phyloP scores from a whole-genome alignment of 2,888 invertebrate species.

The Ochropleura plecta region DNA sequence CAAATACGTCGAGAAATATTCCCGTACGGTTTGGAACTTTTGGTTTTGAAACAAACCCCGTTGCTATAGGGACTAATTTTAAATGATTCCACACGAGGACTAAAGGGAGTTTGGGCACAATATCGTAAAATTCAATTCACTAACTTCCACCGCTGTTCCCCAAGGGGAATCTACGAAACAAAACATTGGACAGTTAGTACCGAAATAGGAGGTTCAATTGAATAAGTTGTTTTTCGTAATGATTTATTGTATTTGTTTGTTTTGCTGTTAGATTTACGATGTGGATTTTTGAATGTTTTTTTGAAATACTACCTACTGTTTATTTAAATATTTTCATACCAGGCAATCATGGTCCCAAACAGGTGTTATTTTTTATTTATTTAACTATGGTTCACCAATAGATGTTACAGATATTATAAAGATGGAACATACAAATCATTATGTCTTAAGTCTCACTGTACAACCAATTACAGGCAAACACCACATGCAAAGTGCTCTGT shows the following conservation, averaged over 20 bases:
- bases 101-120: conserved; percentile 59
- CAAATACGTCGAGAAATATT: conserved; percentile 35
- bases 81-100: conserved; percentile 59
- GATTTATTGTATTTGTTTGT: conserved; percentile 44
- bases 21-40: conserved; percentile 48
- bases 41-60: conserved; percentile 50
- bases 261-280: conserved; percentile 28
- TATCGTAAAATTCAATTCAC: conserved; percentile 74
- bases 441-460: no score
- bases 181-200: conserved; percentile 59
- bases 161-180: conserved; percentile 63
- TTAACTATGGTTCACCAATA: no score
- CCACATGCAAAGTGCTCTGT: no score
- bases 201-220: conserved; percentile 51
- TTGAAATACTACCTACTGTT: background rate
- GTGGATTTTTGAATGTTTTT: conserved; percentile 1
- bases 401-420: no score
- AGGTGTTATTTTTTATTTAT: no score
- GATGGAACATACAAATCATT: no score
- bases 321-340: background rate
- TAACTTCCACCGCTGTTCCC: conserved; percentile 61
- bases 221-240: conserved; percentile 58
- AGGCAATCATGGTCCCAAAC: background rate
- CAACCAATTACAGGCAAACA: no score
- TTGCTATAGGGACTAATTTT: conserved; percentile 61